Conservation (phyloP, 2,797 vertebrate species). For the Tokudaia muenninki region DNA sequence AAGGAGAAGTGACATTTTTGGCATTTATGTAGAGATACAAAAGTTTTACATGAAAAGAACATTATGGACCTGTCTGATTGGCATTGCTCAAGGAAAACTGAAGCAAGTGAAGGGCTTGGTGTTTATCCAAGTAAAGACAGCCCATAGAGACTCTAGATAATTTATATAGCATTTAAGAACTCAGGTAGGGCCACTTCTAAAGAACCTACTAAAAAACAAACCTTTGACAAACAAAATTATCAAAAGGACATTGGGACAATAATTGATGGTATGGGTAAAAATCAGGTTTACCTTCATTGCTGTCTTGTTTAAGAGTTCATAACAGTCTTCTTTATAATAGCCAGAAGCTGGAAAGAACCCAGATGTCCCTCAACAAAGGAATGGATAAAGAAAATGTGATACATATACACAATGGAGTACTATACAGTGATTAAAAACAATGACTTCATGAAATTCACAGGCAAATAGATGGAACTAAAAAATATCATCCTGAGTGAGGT, state of each 20-base stretch:
- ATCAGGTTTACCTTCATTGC: neutral
- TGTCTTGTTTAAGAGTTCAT: neutral
- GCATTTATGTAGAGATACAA: neutral
- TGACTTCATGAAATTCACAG: too few species aligned
- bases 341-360: too few species aligned
- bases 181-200: neutral
- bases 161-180: neutral
- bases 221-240: neutral
- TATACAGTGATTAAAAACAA: too few species aligned
- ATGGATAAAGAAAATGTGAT: too few species aligned
- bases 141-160: neutral
- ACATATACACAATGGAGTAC: too few species aligned
- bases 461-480: too few species aligned
- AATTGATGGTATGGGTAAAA: neutral
- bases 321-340: too few species aligned
- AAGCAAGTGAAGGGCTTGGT: neutral
- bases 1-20: neutral
- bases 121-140: neutral
- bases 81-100: neutral
- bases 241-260: neutral
- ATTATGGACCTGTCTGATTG: neutral
- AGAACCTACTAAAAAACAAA: slow-evolving; percentile 24
- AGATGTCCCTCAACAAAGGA: too few species aligned
- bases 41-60: slow-evolving; percentile 14
- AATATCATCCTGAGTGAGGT: too few species aligned